Percentiles rank a stretch among this genome's conserved stretches.
phyloP scores from a whole-genome alignment of 2,113 vertebrate species.

The Rhea pennata region DNA sequence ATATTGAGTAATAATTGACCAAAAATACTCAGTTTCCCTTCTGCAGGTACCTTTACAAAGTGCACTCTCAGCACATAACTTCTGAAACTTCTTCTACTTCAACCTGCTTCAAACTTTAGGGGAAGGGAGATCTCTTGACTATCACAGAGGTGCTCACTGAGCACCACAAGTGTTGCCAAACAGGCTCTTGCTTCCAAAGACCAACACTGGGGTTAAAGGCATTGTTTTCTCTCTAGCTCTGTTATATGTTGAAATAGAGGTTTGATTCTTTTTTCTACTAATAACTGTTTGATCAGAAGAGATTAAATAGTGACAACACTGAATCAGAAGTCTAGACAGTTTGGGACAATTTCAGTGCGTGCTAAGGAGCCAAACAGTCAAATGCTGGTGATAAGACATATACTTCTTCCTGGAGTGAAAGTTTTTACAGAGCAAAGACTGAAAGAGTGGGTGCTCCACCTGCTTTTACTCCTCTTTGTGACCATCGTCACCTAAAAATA shows the following conservation, averaged over 20 bases:
- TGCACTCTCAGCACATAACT: background rate
- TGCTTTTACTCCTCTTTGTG: background rate
- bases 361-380: background rate
- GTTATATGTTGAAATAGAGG: background rate
- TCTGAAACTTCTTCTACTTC: background rate
- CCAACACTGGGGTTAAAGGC: background rate
- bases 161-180: background rate
- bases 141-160: background rate
- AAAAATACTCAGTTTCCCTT: background rate
- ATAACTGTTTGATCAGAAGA: background rate
- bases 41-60: background rate
- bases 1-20: background rate
- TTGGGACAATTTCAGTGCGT: background rate
- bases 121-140: background rate
- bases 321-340: background rate
- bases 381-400: background rate
- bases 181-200: background rate
- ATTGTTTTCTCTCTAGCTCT: background rate
- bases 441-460: background rate
- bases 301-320: background rate
- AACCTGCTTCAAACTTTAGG: background rate
- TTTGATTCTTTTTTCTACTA: background rate
- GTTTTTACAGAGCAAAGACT: background rate
- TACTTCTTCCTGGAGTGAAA: background rate
- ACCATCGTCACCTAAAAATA: background rate